These are phyloP conservation scores for Hemitrygon akajei DNA, from an alignment of 2,797 vertebrate species.

Conservation along the genomic window DNA sequence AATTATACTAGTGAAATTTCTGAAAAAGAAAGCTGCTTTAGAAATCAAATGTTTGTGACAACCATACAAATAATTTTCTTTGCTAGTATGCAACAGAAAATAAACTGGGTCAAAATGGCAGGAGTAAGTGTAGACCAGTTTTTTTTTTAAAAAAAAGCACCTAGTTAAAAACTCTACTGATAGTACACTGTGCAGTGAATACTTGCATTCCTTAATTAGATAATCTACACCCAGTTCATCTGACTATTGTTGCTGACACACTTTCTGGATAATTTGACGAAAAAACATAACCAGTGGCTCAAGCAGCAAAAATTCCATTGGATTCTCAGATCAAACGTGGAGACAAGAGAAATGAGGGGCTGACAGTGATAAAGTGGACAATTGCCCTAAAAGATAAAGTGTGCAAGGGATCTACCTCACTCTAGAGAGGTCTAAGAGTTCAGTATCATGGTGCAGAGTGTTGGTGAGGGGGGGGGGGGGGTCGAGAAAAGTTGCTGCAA, in stretches of 20 bases:
- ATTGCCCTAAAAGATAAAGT: not conserved
- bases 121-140: not conserved
- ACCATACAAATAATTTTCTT: not conserved
- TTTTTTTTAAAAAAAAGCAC: not conserved
- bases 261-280: too few relatives aligned
- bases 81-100: not conserved
- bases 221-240: not conserved
- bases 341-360: too few relatives aligned
- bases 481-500: too few relatives aligned
- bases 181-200: not conserved
- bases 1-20: not conserved
- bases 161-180: not conserved
- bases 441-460: too few relatives aligned
- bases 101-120: not conserved
- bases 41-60: not conserved
- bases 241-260: not conserved
- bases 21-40: not conserved
- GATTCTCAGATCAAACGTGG: too few relatives aligned
- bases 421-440: too few relatives aligned
- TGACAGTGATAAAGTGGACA: not conserved
- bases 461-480: fast-evolving
- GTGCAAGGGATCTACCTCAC: too few relatives aligned
- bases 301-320: too few relatives aligned
- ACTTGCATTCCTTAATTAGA: conserved; percentile 20
- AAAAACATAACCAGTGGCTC: too few relatives aligned